Evolutionary conservation across 92 coral and sea anemone genomes (phyloP), one percentile per base, ranked within the genome.

Genomic region (Bergia sp.): DNA sequence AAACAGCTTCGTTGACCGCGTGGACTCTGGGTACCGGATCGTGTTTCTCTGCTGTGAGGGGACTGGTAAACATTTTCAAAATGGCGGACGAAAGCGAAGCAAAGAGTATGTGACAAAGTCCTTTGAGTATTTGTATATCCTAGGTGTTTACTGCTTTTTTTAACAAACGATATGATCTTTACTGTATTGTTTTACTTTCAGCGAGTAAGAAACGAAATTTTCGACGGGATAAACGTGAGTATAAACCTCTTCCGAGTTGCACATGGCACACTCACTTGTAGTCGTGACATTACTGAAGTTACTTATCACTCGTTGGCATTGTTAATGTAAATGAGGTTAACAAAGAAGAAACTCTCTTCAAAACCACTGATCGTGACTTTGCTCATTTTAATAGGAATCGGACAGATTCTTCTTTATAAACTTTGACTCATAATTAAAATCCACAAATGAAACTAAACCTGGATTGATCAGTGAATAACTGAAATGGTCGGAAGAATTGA

Each of bases 181-280:
- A 8, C 39, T 73, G 37, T 43, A 38, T 61, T 61, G 44, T 3
- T 78, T 57, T 90, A 50, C 43, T 86, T 80, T 85, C 89, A 79
- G 73, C 76, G 21, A 94, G 92, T 55, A 96, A 95, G 82, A 96
- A 96, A 90, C 92, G 90, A 47, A 93, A 91, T 77, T 92, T 88
- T 82, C 88, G 98, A 73, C 95, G 94, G 73, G 98, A 96, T 43
- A 96, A 96, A 86, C 99, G 99, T 96, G 86, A 93, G 99, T 95
- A 57, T 13, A 57, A 42, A 57, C 66, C 16, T 12, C 47, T 67
- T 40, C 1, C 3, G 7, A 45, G 20, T 21, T 57, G 38, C 44
- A 39, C 45, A 55, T 23, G n/a, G 16, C 45, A 6, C 49, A 77
- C 16, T 0, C 0, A 40, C 23, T 39, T 5, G 10, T 6, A 12